Base-by-base conservation (phyloP, 2,113 vertebrate species). In the Hippopotamus amphibius region DNA sequence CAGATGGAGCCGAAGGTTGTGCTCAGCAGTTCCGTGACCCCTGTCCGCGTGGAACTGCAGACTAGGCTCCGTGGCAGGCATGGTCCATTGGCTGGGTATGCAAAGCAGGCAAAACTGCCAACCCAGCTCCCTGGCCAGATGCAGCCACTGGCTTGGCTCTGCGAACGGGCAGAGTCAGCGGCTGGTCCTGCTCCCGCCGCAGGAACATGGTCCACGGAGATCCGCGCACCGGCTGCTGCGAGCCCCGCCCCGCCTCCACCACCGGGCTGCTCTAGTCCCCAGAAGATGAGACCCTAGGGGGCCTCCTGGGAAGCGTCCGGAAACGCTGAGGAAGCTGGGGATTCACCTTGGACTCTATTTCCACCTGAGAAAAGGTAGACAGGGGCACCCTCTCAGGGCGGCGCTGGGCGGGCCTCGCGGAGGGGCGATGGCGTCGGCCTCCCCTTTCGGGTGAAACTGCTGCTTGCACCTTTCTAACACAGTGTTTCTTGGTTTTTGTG, bases 181-280 rank as follows among this genome's bases (percentile, higher is more conserved):
- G 13, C 37, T 55, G 76, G 1, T 37, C 37, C 37, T 37, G 37
- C 37, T 37, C 37, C 37, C 37, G 37, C 37, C 37, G 55, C 12
- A 26, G 26, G 61, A 19, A 55, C 26, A 15, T 2, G 0, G 41
- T 12, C 50, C 65, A 28, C 15, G 1, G 6, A 69, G 14, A 26
- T 4, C 24, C 24, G 12, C 2, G 17, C 53, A 10, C 24, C 9
- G 0, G 10, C 0, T 3, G 6, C 46, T 4, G 3, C 3, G 37
- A 55, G 16, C 22, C 57, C 68, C 2, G 0, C 22, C 7, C 4
- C 22, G 37, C 10, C 50, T 19, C 28, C 12, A 1, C n/a, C 3
- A 41, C 33, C 41, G 13, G 22, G 15, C 7, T 2, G 30, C 17
- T 55, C 63, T 19, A 6, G 26, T 14, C 43, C 13, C 9, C 0